A percentile compares a stretch with the other conserved stretches of the same genome.
Evolutionary conservation across 2,797 vertebrate species (phyloP).

Genomic region (Myripristis murdjan): DNA sequence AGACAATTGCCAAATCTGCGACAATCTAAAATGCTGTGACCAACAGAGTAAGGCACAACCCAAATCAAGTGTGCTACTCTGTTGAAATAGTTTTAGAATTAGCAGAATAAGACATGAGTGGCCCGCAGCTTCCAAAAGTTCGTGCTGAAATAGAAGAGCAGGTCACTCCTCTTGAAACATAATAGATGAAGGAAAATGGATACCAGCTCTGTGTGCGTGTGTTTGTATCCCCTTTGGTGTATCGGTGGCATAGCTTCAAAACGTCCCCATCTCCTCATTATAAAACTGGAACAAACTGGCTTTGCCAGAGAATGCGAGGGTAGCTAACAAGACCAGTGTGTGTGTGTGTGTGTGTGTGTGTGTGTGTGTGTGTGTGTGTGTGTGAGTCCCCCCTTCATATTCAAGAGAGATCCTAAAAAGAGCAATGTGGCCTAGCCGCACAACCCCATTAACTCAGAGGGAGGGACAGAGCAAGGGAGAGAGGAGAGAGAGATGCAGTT

Average conservation of each 20-base stretch:
- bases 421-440: conserved; percentile 77
- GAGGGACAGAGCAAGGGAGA: conserved; percentile 41
- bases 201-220: conserved; percentile 32
- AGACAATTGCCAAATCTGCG: background rate
- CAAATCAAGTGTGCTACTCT: conserved; percentile 15
- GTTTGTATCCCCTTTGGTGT: conserved; percentile 51
- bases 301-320: conserved; percentile 76
- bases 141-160: conserved; percentile 26
- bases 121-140: conserved; percentile 29
- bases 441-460: conserved; percentile 71
- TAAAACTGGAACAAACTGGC: conserved; percentile 80
- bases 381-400: conserved; percentile 65
- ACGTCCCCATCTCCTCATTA: conserved; percentile 78
- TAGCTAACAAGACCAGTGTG: conserved; percentile 79
- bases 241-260: conserved; percentile 71
- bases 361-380: conserved; percentile 49
- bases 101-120: conserved; percentile 7
- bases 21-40: conserved; percentile 6
- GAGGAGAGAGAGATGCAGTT: conserved; percentile 39
- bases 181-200: conserved; percentile 33
- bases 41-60: conserved; percentile 11
- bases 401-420: conserved; percentile 74
- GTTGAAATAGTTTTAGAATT: conserved; percentile 24
- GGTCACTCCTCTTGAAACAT: conserved; percentile 17
- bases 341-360: conserved; percentile 58